These are phyloP conservation scores for Nettapus auritus DNA, from an alignment of 2,113 vertebrate genomes.

Conservation along the genomic window DNA sequence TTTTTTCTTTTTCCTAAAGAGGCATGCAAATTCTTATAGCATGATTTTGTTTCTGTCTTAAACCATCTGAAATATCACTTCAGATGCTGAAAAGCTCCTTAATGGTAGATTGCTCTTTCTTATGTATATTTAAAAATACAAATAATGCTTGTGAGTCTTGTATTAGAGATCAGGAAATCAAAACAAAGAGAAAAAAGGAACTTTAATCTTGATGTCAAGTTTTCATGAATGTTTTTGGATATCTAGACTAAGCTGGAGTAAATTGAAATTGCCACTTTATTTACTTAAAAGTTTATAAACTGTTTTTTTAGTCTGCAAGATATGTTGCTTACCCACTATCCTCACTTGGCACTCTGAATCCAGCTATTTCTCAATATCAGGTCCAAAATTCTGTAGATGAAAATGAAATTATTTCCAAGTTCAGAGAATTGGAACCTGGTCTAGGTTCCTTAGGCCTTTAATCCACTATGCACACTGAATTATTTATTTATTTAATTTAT, in stretches of 20 bases:
- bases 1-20: background rate
- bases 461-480: background rate
- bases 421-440: background rate
- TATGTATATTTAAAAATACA: background rate
- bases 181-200: background rate
- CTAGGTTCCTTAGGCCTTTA: background rate
- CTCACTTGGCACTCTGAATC: background rate
- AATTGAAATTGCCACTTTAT: background rate
- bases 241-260: background rate
- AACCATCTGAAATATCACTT: background rate
- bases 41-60: background rate
- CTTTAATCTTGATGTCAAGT: background rate
- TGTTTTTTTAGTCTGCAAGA: background rate
- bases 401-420: background rate
- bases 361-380: background rate
- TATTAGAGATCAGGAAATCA: background rate
- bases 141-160: background rate
- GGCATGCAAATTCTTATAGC: background rate
- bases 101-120: background rate
- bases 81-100: background rate
- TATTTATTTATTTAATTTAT: too few species aligned
- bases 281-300: background rate
- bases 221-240: background rate
- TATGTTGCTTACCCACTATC: background rate
- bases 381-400: background rate